Evolutionary conservation across 2,888 invertebrate species (phyloP), one percentile per base, ranked within the genome.

Genomic region (Netelia inedita): DNA sequence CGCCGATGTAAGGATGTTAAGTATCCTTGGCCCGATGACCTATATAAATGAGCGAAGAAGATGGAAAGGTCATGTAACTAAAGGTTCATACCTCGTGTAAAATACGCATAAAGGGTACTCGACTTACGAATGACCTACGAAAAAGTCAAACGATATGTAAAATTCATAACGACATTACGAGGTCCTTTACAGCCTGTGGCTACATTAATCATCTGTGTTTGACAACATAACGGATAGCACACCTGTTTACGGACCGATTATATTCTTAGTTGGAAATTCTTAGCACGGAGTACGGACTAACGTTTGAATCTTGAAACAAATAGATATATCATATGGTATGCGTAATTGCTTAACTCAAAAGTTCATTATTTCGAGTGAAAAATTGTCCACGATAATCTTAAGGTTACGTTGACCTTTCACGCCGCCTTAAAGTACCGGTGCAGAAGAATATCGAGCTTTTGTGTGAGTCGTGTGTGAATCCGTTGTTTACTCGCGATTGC

Each of bases 1-100:
- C 43, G 23, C n/a, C 59, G 68, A 78, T 6, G 43, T 2, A 41
- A 43, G 14, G 19, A 46, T 10, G 46, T 14, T 46, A 11, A 28
- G 55, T 41, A 81, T 84, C 84, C 84, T 84, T 84, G 84, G 80
- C 84, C 53, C 84, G 68, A 84, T 84, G 84, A 81, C 80, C 84
- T 84, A 84, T 81, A 84, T 84, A 80, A 6, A 61, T 43, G 16
- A 65, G 53, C 35, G 35, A 80, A 65, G 41, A 50, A 68, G 57
- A 59, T 57, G 35, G 69, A 84, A 84, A 84, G 84, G 84, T 84
- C 84, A 73, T 16, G 43, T 35, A 23, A 53, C 57, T 63, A 69
- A 61, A 74, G 55, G 59, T 65, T 75, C 53, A 68, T 75, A 50
- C 63, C 66, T 78, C 68, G n/a, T 28, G 35, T 55, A 63, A 63